Conservation (phyloP, 2,797 vertebrate species). For the Bothrops alternatus region DNA sequence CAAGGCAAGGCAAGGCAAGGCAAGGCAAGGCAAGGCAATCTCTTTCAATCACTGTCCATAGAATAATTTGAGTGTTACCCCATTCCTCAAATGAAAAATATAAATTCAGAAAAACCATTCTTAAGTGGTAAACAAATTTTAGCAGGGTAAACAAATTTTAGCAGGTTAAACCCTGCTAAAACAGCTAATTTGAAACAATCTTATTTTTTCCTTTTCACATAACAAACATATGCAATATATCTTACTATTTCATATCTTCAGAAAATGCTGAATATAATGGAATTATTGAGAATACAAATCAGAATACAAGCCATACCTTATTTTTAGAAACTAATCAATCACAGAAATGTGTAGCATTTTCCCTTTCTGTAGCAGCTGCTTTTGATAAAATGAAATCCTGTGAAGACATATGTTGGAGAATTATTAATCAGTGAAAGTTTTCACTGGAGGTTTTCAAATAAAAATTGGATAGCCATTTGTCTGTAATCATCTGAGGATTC, state of each 20-base stretch:
- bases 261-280: background rate
- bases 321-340: background rate
- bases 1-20: background rate
- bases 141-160: background rate
- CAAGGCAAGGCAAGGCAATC: background rate
- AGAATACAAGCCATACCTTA: background rate
- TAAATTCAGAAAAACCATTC: background rate
- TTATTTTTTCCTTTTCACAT: background rate
- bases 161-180: background rate
- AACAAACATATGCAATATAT: background rate
- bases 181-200: background rate
- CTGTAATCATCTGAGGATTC: background rate
- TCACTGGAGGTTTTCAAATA: background rate
- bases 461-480: background rate
- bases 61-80: background rate
- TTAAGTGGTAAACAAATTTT: background rate
- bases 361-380: background rate
- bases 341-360: background rate
- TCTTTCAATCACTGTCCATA: background rate
- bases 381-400: background rate
- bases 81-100: background rate
- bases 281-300: background rate
- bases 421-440: background rate
- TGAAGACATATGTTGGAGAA: background rate
- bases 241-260: background rate